phyloP scores from a whole-genome alignment of 92 coral and sea anemone species.

The Umimayanthus kanabou region DNA sequence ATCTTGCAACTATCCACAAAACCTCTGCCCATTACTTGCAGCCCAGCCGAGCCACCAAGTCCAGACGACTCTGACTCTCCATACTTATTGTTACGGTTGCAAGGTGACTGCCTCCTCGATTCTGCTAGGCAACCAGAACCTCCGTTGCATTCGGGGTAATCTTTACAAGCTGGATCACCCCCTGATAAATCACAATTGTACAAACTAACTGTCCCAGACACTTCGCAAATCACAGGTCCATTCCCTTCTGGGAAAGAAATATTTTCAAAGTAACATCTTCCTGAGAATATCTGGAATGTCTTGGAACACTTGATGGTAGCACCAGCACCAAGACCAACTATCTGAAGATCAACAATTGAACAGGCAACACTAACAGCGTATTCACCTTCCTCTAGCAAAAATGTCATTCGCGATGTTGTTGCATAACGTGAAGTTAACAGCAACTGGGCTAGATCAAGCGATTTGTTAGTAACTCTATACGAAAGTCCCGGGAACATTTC shows the following conservation, averaged over 20 bases:
- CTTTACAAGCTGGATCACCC: constrained; percentile 66
- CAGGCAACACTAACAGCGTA: constrained; percentile 34
- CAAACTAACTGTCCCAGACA: neutral
- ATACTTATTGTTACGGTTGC: constrained; percentile 61
- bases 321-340: no score
- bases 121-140: no score
- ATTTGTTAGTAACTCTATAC: constrained; percentile 29
- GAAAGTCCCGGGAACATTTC: constrained; percentile 48
- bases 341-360: no score
- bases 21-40: no score
- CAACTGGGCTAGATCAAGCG: constrained; percentile 33
- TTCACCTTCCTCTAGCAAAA: constrained; percentile 59
- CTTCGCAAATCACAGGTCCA: constrained; percentile 4
- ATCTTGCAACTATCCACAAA: no score
- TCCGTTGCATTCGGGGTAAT: constrained; percentile 82
- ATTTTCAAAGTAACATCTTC: constrained; percentile 60
- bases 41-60: constrained; percentile 29
- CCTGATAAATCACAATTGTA: constrained; percentile 57
- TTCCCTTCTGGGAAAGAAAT: constrained; percentile 47
- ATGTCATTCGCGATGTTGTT: constrained; percentile 23
- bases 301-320: no score
- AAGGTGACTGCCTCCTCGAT: constrained; percentile 37
- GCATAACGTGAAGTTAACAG: constrained; percentile 20
- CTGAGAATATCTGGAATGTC: neutral
- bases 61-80: constrained; percentile 53